phyloP scores from a whole-genome alignment of 2,888 invertebrate genomes.

The Conomelus anceps region DNA sequence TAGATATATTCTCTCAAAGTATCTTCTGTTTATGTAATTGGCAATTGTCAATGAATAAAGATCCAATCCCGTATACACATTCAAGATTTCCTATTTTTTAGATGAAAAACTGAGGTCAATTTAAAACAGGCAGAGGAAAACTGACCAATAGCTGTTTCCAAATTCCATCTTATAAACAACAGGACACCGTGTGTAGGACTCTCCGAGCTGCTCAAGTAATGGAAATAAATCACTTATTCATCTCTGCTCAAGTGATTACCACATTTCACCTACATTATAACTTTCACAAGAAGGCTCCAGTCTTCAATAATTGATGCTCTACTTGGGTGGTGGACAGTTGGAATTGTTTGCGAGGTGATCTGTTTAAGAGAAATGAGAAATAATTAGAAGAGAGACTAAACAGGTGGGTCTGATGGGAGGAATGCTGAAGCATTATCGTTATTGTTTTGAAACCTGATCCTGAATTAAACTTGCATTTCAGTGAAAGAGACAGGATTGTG shows the following conservation, averaged over 20 bases:
- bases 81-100: too few relatives aligned
- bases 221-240: background rate
- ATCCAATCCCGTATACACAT: too few relatives aligned
- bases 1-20: too few relatives aligned
- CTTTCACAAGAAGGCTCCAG: background rate
- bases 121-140: too few relatives aligned
- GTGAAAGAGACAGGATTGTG: background rate
- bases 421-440: background rate
- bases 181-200: too few relatives aligned
- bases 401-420: background rate
- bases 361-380: background rate
- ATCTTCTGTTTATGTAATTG: too few relatives aligned
- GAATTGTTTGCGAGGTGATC: background rate
- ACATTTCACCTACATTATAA: background rate
- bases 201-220: too few relatives aligned
- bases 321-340: background rate
- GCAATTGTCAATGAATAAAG: too few relatives aligned
- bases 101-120: too few relatives aligned
- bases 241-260: background rate
- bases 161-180: too few relatives aligned
- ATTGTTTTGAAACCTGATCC: background rate
- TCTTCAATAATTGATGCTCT: background rate
- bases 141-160: too few relatives aligned
- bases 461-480: background rate
- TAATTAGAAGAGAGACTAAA: background rate